Evolutionary conservation across 1,140 invertebrate species (phyloP).

Genomic region (Caligus rogercresseyi): DNA sequence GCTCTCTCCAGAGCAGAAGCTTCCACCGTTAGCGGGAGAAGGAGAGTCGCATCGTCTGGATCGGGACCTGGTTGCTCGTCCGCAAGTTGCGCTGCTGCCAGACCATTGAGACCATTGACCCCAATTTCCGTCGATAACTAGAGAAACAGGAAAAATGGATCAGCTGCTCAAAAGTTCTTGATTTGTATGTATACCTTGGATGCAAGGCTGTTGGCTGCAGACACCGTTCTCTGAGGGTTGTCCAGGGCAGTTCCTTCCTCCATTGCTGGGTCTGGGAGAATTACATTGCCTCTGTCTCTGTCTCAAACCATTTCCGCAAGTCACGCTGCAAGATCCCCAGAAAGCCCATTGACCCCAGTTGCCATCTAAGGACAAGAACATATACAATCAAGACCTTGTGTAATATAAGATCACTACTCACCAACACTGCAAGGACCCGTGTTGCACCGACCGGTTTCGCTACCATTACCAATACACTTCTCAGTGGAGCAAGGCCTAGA

Average conservation of each 20-base stretch:
- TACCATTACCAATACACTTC: neutral
- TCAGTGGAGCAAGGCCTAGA: neutral
- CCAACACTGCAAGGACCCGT: neutral
- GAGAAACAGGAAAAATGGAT: neutral
- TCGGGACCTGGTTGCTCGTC: conserved; percentile 38
- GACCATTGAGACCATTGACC: conserved; percentile 32
- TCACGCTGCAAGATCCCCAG: neutral
- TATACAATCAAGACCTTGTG: neutral
- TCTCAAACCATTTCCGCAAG: neutral
- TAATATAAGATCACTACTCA: neutral
- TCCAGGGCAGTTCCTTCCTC: neutral
- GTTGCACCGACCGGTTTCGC: neutral
- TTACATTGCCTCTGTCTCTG: neutral
- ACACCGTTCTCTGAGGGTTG: no score
- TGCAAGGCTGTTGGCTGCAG: neutral
- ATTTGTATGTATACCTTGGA: neutral
- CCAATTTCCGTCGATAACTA: conserved; percentile 30
- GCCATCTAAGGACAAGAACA: neutral
- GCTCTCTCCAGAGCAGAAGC: conserved; percentile 29
- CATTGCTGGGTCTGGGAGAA: neutral
- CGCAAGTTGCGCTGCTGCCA: conserved; percentile 34
- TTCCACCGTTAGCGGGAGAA: conserved; percentile 53
- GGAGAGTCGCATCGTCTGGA: conserved; percentile 61
- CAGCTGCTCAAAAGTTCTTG: neutral
- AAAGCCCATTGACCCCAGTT: neutral